Conservation (phyloP, 2,888 invertebrate genomes). For the Drosophila siamana region DNA sequence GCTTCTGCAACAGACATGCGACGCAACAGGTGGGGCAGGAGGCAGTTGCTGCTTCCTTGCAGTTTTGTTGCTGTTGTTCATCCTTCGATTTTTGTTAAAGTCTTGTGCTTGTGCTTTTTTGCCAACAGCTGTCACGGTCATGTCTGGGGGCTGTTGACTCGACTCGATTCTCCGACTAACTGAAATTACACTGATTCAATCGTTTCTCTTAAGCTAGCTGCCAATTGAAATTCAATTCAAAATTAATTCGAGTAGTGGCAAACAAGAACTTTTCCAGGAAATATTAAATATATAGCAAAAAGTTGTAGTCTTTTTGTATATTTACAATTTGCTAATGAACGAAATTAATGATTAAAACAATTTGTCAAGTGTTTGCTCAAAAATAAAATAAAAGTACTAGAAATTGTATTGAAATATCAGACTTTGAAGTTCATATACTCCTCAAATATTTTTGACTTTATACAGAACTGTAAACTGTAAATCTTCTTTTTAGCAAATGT, state of each 20-base stretch:
- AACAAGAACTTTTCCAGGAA: neutral
- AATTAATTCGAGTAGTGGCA: neutral
- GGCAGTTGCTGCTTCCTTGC: slow-evolving; percentile 22
- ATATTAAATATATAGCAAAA: no score
- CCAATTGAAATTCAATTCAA: neutral
- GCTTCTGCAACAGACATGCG: slow-evolving; percentile 24
- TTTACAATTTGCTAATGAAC: no score
- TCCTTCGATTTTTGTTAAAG: slow-evolving; percentile 45
- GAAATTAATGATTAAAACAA: no score
- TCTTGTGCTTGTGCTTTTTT: slow-evolving; percentile 41
- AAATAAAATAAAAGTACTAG: no score
- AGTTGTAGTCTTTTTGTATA: no score
- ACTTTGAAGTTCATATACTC: no score
- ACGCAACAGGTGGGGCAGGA: slow-evolving; percentile 7
- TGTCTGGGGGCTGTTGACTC: slow-evolving; percentile 50
- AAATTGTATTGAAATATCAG: no score
- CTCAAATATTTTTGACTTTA: no score
- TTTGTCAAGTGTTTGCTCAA: no score
- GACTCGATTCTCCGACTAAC: neutral
- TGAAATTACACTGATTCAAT: slow-evolving; percentile 35
- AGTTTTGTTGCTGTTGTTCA: slow-evolving; percentile 28
- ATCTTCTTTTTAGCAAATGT: no score
- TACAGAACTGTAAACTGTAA: no score
- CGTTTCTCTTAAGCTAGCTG: neutral
- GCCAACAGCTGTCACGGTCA: slow-evolving; percentile 65